Percentiles rank a stretch among this genome's conserved stretches.
These are phyloP conservation scores for Iphiclides podalirius DNA, from an alignment of 2,888 invertebrate genomes.

Conservation along the genomic window DNA sequence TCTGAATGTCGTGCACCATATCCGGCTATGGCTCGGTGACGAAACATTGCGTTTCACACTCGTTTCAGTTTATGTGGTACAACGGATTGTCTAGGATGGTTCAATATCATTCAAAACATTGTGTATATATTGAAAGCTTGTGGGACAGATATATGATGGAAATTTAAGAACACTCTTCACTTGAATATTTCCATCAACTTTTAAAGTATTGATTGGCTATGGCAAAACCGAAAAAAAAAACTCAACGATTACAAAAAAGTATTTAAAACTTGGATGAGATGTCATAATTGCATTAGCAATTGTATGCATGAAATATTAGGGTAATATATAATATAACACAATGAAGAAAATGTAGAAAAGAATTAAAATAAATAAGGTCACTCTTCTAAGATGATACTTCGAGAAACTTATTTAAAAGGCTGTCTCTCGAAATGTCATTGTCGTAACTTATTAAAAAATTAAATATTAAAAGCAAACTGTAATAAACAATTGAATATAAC, in stretches of 20 bases:
- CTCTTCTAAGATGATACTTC: conserved; percentile 18
- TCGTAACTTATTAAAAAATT: conserved; percentile 7
- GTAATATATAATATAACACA: conserved; percentile 19
- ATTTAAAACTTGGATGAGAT: conserved; percentile 2
- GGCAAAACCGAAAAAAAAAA: too few relatives aligned
- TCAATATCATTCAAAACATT: too few relatives aligned
- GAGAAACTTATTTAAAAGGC: not conserved
- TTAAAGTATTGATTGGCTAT: conserved; percentile 8
- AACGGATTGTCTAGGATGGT: too few relatives aligned
- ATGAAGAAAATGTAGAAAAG: conserved; percentile 7
- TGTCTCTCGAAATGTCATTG: conserved; percentile 5
- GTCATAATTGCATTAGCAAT: not conserved
- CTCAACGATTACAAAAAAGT: not conserved
- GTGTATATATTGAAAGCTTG: too few relatives aligned
- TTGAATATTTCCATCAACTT: too few relatives aligned
- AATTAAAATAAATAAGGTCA: conserved; percentile 25
- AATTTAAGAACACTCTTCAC: too few relatives aligned
- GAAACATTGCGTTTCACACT: too few relatives aligned
- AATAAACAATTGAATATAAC: conserved; percentile 17
- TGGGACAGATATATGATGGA: too few relatives aligned
- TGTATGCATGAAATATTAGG: conserved; percentile 1
- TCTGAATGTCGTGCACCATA: too few relatives aligned
- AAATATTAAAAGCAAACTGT: conserved; percentile 21
- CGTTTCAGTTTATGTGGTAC: too few relatives aligned
- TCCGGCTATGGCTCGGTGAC: too few relatives aligned